phyloP scores from a whole-genome alignment of 2,113 vertebrate genomes.

The Muscicapa adusta region DNA sequence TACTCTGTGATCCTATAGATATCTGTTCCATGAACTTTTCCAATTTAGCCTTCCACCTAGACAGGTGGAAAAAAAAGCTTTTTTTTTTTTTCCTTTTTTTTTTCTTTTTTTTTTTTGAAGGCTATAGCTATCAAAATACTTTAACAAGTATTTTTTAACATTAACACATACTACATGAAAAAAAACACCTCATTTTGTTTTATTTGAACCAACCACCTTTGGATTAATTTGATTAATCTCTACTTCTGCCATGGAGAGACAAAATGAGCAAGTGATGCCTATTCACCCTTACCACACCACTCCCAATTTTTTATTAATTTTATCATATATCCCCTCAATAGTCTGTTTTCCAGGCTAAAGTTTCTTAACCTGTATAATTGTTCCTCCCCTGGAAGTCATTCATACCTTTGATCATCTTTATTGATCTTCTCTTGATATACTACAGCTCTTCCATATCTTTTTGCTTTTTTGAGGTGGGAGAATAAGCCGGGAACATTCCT shows the following conservation, averaged over 20 bases:
- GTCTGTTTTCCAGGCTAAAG: neutral
- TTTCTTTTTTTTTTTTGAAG: too few species aligned
- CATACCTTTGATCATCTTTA: neutral
- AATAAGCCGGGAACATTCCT: neutral
- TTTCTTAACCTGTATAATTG: neutral
- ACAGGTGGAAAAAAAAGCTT: too few species aligned
- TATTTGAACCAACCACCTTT: neutral
- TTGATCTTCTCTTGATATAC: neutral
- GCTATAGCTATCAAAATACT: neutral
- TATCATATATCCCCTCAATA: neutral
- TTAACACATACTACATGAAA: neutral
- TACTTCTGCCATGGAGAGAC: neutral
- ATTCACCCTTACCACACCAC: constrained; percentile 2
- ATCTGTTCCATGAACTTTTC: neutral
- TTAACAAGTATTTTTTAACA: neutral
- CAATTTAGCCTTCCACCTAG: neutral
- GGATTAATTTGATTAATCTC: neutral
- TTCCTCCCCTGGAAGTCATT: neutral
- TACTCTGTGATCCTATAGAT: neutral
- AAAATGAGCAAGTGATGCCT: neutral
- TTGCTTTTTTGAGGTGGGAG: neutral
- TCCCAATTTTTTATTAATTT: constrained; percentile 31
- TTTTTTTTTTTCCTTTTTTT: too few species aligned
- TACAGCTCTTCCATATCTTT: neutral
- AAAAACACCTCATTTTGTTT: neutral